phyloP scores from a whole-genome alignment of 2,797 vertebrate genomes.

The Leuciscus waleckii region DNA sequence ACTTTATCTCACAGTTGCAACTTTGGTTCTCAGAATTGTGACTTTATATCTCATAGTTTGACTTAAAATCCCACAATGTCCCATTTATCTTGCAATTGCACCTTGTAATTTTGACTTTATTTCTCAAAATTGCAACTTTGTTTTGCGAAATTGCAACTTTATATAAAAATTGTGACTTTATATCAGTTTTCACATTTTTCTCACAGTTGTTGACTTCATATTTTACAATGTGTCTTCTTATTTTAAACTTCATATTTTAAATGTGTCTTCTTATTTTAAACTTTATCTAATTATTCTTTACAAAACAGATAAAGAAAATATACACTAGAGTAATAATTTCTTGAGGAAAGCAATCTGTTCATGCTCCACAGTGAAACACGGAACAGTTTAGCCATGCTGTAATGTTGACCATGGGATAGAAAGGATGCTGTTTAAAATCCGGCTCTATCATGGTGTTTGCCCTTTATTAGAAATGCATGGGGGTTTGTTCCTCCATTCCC shows the following conservation, averaged over 20 bases:
- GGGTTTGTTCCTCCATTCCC: slow-evolving; percentile 45
- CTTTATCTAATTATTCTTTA: neutral
- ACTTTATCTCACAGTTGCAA: neutral
- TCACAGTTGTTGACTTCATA: neutral
- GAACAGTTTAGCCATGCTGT: neutral
- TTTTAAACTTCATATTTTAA: neutral
- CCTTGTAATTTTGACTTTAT: no score
- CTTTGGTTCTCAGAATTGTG: neutral
- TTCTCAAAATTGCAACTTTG: neutral
- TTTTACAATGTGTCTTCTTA: neutral
- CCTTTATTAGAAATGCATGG: slow-evolving; percentile 72
- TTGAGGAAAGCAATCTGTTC: slow-evolving; percentile 48
- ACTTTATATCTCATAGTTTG: neutral
- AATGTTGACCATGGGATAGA: slow-evolving; percentile 23
- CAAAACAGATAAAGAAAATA: neutral
- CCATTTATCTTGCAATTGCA: no score
- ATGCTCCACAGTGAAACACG: neutral
- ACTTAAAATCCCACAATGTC: neutral
- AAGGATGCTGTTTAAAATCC: slow-evolving; percentile 53
- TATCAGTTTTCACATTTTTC: neutral
- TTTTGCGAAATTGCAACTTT: neutral
- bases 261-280: neutral
- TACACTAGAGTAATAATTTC: neutral
- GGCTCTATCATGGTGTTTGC: slow-evolving; percentile 62
- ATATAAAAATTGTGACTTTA: neutral